Evolutionary conservation across 2,888 invertebrate species (phyloP).

Genomic region (Mythimna loreyi): DNA sequence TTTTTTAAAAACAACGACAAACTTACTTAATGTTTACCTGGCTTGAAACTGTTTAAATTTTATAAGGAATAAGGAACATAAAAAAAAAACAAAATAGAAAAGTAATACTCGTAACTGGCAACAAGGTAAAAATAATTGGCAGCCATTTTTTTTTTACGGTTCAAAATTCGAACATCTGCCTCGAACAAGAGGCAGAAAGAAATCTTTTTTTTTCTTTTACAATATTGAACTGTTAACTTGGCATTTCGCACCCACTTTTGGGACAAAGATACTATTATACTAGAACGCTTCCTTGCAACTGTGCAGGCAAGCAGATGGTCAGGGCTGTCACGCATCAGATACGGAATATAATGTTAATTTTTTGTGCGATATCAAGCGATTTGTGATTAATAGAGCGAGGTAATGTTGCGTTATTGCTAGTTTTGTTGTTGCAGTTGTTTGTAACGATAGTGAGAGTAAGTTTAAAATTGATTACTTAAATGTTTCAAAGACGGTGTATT

Average conservation of each 20-base stretch:
- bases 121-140: slow-evolving; percentile 36
- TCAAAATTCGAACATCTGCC: slow-evolving; percentile 61
- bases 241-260: slow-evolving; percentile 75
- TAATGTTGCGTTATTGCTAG: slow-evolving; percentile 39
- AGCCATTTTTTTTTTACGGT: slow-evolving; percentile 30
- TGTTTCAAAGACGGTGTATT: neutral
- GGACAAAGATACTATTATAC: slow-evolving; percentile 62
- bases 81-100: slow-evolving; percentile 13
- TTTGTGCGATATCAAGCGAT: slow-evolving; percentile 51
- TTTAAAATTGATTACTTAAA: neutral
- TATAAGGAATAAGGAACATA: slow-evolving; percentile 8
- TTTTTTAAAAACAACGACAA: too few species aligned
- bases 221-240: slow-evolving; percentile 71
- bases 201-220: slow-evolving; percentile 42
- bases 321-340: slow-evolving; percentile 75
- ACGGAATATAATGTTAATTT: slow-evolving; percentile 50
- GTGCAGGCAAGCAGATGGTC: slow-evolving; percentile 73
- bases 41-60: too few species aligned
- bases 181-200: slow-evolving; percentile 35
- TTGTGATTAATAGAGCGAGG: slow-evolving; percentile 58
- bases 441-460: slow-evolving; percentile 29
- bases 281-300: slow-evolving; percentile 68
- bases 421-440: slow-evolving; percentile 9
- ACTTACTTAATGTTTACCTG: too few species aligned
- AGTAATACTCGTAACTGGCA: slow-evolving; percentile 17